Evolutionary conservation across 2,888 invertebrate genomes (phyloP).

Genomic region (Caprella mutica): DNA sequence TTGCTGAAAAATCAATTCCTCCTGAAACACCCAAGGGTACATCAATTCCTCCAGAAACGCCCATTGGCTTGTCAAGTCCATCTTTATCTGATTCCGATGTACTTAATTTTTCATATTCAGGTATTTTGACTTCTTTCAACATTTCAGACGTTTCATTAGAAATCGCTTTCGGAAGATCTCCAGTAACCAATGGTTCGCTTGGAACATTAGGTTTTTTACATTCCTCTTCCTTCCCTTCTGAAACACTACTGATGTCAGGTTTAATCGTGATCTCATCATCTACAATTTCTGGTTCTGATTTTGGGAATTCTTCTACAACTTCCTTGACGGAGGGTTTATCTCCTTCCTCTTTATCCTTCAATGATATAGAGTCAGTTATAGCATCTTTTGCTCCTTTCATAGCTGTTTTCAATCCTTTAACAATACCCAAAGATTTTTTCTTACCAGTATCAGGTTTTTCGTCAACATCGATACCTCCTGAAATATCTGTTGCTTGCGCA

Average conservation of each 20-base stretch:
- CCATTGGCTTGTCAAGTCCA: no score
- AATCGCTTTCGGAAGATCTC: no score
- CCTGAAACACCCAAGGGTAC: no score
- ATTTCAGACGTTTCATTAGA: conserved; percentile 2
- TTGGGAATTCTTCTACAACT: not conserved
- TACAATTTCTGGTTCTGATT: conserved; percentile 1
- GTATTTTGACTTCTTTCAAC: not conserved
- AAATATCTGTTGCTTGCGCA: no score
- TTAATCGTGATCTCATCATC: conserved; percentile 2
- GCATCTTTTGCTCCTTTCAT: not conserved
- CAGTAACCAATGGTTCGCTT: no score
- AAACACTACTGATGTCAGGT: no score
- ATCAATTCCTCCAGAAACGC: no score
- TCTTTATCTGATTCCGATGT: not conserved
- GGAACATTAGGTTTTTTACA: no score
- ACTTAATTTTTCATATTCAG: conserved; percentile 1
- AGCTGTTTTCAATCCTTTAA: not conserved
- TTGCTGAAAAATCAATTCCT: no score
- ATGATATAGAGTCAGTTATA: not conserved
- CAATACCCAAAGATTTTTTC: not conserved
- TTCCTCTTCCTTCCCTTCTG: no score
- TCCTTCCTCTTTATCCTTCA: conserved; percentile 7
- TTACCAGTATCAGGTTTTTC: not conserved
- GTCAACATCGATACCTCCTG: not conserved
- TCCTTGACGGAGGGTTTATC: not conserved